These are phyloP conservation scores for Diachasmimorpha longicaudata DNA, from an alignment of 1,140 invertebrate species.

Conservation along the genomic window DNA sequence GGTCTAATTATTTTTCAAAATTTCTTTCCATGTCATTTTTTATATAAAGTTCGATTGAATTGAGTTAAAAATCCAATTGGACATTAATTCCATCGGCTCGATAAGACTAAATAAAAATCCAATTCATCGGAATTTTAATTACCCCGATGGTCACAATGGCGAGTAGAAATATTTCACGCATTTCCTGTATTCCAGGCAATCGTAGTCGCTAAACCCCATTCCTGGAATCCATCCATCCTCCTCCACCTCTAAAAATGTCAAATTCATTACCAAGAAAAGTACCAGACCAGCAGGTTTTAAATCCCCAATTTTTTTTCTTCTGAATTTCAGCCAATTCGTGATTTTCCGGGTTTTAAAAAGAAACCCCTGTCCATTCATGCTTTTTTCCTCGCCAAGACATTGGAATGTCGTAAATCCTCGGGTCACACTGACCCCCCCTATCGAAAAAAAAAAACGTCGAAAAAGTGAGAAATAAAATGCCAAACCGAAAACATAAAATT, in stretches of 20 bases:
- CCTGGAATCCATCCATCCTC: neutral
- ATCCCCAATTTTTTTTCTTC: neutral
- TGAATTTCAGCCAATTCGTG: neutral
- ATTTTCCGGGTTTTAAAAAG: neutral
- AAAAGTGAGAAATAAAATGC: constrained; percentile 25
- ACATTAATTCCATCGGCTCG: too few species aligned
- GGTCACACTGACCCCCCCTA: neutral
- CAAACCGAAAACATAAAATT: neutral
- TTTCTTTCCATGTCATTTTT: too few species aligned
- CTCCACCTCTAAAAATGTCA: neutral
- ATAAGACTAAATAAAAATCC: too few species aligned
- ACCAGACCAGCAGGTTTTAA: neutral
- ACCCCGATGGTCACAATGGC: too few species aligned
- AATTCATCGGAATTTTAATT: too few species aligned
- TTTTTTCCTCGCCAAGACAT: constrained; percentile 28
- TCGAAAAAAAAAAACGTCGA: constrained; percentile 11
- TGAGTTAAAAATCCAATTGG: too few species aligned
- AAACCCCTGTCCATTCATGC: constrained; percentile 32
- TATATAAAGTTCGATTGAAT: too few species aligned
- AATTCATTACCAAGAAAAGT: neutral
- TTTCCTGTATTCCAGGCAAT: too few species aligned
- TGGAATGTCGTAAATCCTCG: constrained; percentile 42
- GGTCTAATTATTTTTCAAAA: too few species aligned
- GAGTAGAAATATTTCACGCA: too few species aligned
- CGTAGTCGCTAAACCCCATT: neutral